A percentile compares a stretch with the other conserved stretches of the same genome.
phyloP scores from a whole-genome alignment of 2,888 invertebrate species.

The Carcina quercana region DNA sequence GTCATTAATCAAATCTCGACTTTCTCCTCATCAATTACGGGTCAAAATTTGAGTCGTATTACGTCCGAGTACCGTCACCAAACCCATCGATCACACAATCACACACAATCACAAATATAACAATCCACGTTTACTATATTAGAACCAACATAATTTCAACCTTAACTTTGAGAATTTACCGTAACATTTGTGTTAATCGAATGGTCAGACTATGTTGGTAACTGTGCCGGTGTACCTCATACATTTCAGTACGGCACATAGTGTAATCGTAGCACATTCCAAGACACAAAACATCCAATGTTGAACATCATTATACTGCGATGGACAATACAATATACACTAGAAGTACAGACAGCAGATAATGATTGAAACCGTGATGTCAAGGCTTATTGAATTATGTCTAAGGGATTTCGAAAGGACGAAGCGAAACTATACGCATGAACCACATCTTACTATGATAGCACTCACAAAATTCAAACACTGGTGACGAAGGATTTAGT shows the following conservation, averaged over 20 bases:
- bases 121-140: conserved; percentile 5
- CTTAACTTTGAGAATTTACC: conserved; percentile 16
- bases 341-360: too few relatives aligned
- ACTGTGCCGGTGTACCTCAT: conserved; percentile 26
- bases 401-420: too few relatives aligned
- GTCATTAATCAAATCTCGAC: conserved; percentile 27
- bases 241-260: conserved; percentile 34
- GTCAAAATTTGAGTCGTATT: conserved; percentile 26
- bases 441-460: too few relatives aligned
- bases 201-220: conserved; percentile 10
- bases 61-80: conserved; percentile 26
- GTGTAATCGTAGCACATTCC: conserved; percentile 57
- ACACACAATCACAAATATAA: conserved; percentile 20
- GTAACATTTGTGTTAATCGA: conserved; percentile 4
- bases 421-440: too few relatives aligned
- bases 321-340: too few relatives aligned
- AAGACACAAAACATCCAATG: conserved; percentile 60
- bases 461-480: too few relatives aligned
- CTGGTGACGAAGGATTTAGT: too few relatives aligned
- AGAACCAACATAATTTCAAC: conserved; percentile 17
- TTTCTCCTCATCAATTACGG: conserved; percentile 35
- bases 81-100: conserved; percentile 39
- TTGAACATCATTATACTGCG: conserved; percentile 65
- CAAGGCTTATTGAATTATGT: too few relatives aligned
- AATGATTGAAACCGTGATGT: too few relatives aligned